Evolutionary conservation across 2,888 invertebrate genomes (phyloP), one percentile per base, ranked within the genome.

Genomic region (Zygogramma bicolorata): DNA sequence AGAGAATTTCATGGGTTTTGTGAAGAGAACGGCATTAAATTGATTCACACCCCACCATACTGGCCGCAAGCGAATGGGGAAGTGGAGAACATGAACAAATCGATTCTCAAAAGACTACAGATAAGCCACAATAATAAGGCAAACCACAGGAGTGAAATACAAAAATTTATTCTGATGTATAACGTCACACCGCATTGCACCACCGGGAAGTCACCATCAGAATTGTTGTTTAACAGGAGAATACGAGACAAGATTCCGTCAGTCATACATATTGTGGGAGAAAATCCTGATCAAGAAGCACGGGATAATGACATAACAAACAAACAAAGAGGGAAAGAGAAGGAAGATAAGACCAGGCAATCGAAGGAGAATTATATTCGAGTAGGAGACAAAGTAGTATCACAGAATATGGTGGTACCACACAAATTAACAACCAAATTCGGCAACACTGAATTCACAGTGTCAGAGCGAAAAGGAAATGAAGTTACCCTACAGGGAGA

Each of bases 161-260:
- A 27, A 68, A 77, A 72, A 20, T 77, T 68, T 42, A 71, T 57
- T 18, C n/a, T 76, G 60, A 79, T 79, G 77, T 75, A 78, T 42
- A 78, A 79, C 60, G 68, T 68, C n/a, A 79, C 82, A 31, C 82
- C 80, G 3, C 82, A 81, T 69, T 75, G 81, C 18, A 79, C 77
- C 34, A 83, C 83, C 18, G 76, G 78, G 15, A 78, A 80, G 71
- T 66, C 79, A 8, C 82, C 82, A 53, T 68, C 81, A 0, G 74
- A 82, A 73, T 79, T 20, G n/a, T n/a, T n/a, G n/a, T n/a, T n/a
- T n/a, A n/a, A n/a, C n/a, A n/a, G n/a, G n/a, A n/a, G n/a, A n/a
- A n/a, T n/a, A n/a, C 40, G 77, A 8, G 74, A 80, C 58, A 78
- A 77, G 68, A 73, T 79, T 58, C 76, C 75, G 2, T 74, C 59